These are phyloP conservation scores for Eristalis intricaria DNA, from an alignment of 2,888 invertebrate genomes.

Conservation along the genomic window DNA sequence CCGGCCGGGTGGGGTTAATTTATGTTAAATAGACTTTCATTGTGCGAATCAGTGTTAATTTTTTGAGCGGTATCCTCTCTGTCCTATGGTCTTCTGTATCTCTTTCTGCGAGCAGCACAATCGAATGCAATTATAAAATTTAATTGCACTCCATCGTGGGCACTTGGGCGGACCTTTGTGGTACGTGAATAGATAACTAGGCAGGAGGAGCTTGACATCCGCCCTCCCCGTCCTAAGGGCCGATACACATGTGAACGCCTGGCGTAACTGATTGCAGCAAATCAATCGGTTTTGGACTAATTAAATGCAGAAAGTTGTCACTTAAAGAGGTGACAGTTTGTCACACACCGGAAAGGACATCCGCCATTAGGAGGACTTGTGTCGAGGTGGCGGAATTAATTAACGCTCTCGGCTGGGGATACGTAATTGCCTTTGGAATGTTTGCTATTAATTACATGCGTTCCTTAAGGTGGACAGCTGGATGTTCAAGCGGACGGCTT, in stretches of 20 bases:
- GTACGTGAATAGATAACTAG: background rate
- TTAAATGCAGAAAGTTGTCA: constrained; percentile 12
- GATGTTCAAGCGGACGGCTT: too few species aligned
- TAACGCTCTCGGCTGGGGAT: background rate
- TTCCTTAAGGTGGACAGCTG: background rate
- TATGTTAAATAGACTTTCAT: constrained; percentile 63
- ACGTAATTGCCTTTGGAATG: background rate
- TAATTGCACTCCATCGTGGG: constrained; percentile 52
- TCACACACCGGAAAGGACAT: background rate
- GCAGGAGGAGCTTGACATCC: background rate
- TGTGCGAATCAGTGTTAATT: constrained; percentile 50
- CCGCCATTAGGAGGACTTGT: background rate
- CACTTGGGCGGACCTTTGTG: constrained; percentile 4
- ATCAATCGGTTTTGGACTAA: constrained; percentile 17
- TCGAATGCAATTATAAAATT: constrained; percentile 70
- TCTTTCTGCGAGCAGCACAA: constrained; percentile 19
- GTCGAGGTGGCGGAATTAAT: constrained; percentile 18
- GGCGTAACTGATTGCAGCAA: constrained; percentile 29
- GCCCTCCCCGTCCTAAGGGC: background rate
- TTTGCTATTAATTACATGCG: background rate
- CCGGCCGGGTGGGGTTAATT: constrained; percentile 33
- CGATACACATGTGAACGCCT: background rate
- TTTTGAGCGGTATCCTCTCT: constrained; percentile 29
- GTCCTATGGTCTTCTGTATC: background rate
- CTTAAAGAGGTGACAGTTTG: constrained; percentile 24